Evolutionary conservation across 2,888 invertebrate species (phyloP).

Genomic region (Hemistola chrysoprasaria): DNA sequence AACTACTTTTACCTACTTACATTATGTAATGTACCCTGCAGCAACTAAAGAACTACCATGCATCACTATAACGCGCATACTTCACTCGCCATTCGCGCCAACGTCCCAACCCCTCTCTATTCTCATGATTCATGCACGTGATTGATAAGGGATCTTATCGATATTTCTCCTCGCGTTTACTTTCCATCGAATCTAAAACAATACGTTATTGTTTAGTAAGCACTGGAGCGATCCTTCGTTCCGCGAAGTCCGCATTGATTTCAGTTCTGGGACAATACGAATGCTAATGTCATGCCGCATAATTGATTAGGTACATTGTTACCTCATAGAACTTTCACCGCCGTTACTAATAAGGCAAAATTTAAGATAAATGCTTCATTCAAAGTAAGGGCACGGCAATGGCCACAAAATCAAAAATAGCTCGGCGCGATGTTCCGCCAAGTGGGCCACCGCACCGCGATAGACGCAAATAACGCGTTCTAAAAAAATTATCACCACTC

Average conservation of each 20-base stretch:
- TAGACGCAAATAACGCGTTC: conserved; percentile 52
- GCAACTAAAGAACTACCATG: conserved; percentile 27
- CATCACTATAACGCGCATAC: conserved; percentile 28
- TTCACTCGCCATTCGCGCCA: conserved; percentile 27
- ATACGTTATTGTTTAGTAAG: conserved; percentile 57
- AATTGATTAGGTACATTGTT: conserved; percentile 43
- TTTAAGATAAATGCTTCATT: conserved; percentile 25
- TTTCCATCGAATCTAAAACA: conserved; percentile 56
- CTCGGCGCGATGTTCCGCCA: conserved; percentile 55
- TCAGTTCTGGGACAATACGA: conserved; percentile 36
- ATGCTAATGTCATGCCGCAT: conserved; percentile 38
- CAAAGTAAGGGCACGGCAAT: conserved; percentile 57
- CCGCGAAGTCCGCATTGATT: conserved; percentile 22
- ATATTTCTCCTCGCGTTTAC: conserved; percentile 48
- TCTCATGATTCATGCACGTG: conserved; percentile 35
- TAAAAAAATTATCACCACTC: conserved; percentile 40
- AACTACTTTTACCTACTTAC: conserved; percentile 30
- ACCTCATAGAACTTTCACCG: conserved; percentile 38
- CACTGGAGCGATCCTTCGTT: conserved; percentile 38
- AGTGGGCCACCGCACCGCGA: conserved; percentile 60
- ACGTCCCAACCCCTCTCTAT: conserved; percentile 19
- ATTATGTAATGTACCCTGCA: conserved; percentile 13
- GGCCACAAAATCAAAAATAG: conserved; percentile 66
- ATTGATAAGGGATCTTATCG: conserved; percentile 59
- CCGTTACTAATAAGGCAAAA: conserved; percentile 28